Conservation (phyloP, 2,113 vertebrate species). For the Xiphophorus couchianus region DNA sequence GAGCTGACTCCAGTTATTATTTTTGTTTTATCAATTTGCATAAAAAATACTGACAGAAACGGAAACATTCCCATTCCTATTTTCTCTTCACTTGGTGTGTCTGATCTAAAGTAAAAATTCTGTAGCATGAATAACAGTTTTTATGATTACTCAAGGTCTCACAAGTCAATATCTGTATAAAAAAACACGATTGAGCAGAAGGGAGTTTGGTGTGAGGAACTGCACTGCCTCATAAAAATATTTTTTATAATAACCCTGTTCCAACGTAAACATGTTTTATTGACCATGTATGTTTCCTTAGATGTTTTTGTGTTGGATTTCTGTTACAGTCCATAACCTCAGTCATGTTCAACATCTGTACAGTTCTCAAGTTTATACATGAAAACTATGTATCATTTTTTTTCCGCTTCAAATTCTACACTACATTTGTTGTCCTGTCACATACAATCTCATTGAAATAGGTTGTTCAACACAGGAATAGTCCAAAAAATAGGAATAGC, state of each 20-base stretch:
- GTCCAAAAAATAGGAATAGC: neutral
- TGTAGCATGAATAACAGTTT: neutral
- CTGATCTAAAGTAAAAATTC: neutral
- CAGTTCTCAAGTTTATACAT: neutral
- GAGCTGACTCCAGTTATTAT: too few species aligned
- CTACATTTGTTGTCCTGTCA: neutral
- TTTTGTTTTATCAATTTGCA: neutral
- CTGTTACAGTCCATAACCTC: too few species aligned
- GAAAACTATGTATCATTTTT: neutral
- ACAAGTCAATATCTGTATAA: neutral
- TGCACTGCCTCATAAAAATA: too few species aligned
- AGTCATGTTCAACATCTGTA: neutral
- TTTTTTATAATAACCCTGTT: too few species aligned
- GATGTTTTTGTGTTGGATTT: too few species aligned
- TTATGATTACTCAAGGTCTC: neutral
- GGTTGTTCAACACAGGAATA: neutral
- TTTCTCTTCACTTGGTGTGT: neutral
- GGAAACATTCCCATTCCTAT: neutral
- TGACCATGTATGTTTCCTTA: neutral
- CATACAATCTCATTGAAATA: neutral
- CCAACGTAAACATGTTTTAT: too few species aligned
- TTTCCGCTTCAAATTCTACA: neutral
- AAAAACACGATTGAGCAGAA: too few species aligned
- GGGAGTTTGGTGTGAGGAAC: too few species aligned
- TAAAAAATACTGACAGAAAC: neutral